Evolutionary conservation across 2,113 vertebrate species (phyloP).

Genomic region (Chaetops frenatus): DNA sequence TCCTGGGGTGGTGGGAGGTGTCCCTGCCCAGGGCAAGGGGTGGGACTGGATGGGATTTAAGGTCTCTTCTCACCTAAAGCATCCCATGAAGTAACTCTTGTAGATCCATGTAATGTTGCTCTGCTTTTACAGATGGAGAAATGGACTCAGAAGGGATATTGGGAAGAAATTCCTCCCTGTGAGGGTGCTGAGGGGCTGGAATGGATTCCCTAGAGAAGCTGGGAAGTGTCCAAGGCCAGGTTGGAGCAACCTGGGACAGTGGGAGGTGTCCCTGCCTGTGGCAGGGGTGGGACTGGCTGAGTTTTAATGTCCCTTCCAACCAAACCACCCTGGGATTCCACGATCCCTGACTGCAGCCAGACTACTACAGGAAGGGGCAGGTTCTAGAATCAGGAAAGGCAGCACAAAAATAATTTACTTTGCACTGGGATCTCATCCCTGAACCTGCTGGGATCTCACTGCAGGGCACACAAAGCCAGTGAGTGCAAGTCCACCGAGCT

Average conservation of each 20-base stretch:
- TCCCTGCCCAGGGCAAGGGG: not conserved
- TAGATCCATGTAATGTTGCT: not conserved
- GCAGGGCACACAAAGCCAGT: fast-evolving
- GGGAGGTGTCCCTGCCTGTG: not conserved
- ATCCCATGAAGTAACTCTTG: not conserved
- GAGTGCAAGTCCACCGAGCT: not conserved
- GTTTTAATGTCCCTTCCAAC: not conserved
- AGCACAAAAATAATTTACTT: fast-evolving
- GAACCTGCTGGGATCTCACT: not conserved
- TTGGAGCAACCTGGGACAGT: fast-evolving
- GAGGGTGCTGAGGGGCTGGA: not conserved
- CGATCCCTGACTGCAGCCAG: not conserved
- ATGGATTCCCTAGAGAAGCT: not conserved
- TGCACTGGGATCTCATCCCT: not conserved
- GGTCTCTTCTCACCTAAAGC: not conserved
- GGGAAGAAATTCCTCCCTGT: not conserved
- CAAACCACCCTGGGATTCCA: not conserved
- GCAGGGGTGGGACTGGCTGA: not conserved
- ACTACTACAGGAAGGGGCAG: not conserved
- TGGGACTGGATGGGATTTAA: not conserved
- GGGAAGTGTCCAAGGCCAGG: not conserved
- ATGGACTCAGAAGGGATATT: not conserved
- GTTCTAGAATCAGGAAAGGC: not conserved
- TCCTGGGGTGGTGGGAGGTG: not conserved
- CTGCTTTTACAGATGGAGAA: not conserved